Base-by-base conservation (phyloP, 1,140 invertebrate species). In the Apis dorsata region DNA sequence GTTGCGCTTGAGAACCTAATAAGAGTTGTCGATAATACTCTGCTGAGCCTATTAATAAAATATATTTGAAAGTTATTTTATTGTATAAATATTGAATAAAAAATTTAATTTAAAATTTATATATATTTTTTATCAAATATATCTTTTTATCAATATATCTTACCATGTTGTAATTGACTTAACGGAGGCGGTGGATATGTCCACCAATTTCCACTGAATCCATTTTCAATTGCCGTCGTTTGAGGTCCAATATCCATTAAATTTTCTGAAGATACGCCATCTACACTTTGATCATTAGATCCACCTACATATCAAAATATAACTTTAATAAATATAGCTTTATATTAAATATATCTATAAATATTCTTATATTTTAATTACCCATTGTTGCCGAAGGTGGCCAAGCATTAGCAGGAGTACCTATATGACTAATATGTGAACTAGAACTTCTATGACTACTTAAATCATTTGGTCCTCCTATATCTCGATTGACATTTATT, bases 1-100 rank as follows among this genome's bases (percentile, higher is more conserved):
- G 95, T 88, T 95, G 95, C 81, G 94, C 92, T 86, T 95, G 94
- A 75, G 95, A 95, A 65, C 94, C 93, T 79, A 95, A 84, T 55
- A 95, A 84, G 78, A 95, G 83, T 63, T 94, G 94, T 71, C 91
- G 90, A 87, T 93, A 92, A 81, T 92, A 92, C 75, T 92, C 93
- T 0, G 90, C 68, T 5, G 90, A 90, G 55, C 81, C 89, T 71
- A 78, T n/a, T n/a, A n/a, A n/a, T n/a, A 81, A 62, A 65, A 44
- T 71, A 77, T 17, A 87, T 62, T 55, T 66, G 1, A 34, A 80
- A 12, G 15, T 55, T 72, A 71, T 59, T 76, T 63, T 60, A 62
- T 77, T 51, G 9, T 51, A 62, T 15, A 57, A n/a, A 21, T 44
- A 19, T 68, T 10, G 1, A 34, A 15, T 69, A 62, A 63, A 71